Evolutionary conservation across 2,888 invertebrate species (phyloP), one percentile per base, ranked within the genome.

Genomic region (Mantis religiosa): DNA sequence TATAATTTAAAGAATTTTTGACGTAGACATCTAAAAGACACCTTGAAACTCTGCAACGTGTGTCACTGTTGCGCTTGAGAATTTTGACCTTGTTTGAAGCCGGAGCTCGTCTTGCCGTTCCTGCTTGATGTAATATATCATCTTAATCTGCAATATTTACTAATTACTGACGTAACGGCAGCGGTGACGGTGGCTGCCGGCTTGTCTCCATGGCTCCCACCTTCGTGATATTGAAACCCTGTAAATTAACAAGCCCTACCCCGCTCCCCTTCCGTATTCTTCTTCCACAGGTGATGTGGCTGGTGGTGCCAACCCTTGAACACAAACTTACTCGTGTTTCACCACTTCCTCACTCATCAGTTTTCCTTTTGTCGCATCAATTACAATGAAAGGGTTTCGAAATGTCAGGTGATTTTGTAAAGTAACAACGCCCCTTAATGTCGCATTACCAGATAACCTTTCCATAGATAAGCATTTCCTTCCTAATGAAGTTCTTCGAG

Each of bases 91-190:
- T 86, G 86, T 86, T 81, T 81, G 86, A 71, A 71, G 81, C 86
- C 54, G 47, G 54, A 71, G 54, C 54, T 85, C 54, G 54, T 25
- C 71, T 86, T 25, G 86, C 47, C 54, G 71, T 81, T 87, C 82
- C 82, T 81, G 87, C 87, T 87, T 87, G 87, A 87, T 87, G 87
- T 82, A 87, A 87, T 87, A 87, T 87, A 87, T 87, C 87, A 87
- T 87, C 87, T 87, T 87, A 87, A 87, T 87, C 87, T 87, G 87
- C 87, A 87, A 87, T 87, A 87, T 87, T 87, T 87, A 87, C 87
- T 87, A 87, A 87, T 87, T 87, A 87, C 87, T 34, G 87, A 87
- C 87, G 54, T 86, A 86, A 81, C 81, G 81, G 81, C 28, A 86
- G 86, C 81, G 87, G 87, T 87, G 87, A 87, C 87, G 82, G 87